Evolutionary conservation across 2,888 invertebrate genomes (phyloP).

Genomic region (Synanthedon andrenaeformis): DNA sequence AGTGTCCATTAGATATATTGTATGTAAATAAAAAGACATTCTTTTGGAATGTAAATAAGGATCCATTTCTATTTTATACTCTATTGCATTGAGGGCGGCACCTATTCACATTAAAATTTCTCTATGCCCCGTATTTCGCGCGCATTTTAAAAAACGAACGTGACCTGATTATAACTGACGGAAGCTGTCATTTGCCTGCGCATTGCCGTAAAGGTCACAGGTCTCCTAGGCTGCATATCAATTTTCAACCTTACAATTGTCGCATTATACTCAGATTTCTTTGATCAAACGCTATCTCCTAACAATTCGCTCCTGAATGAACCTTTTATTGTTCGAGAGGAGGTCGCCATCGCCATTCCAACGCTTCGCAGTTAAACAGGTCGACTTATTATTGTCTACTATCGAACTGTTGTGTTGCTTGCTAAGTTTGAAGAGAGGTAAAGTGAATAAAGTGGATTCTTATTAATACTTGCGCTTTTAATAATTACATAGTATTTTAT

Average conservation of each 20-base stretch:
- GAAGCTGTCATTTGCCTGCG: conserved; percentile 54
- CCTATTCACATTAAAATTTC: conserved; percentile 12
- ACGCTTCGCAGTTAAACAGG: conserved; percentile 34
- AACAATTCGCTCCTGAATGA: conserved; percentile 29
- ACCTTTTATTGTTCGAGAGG: conserved; percentile 42
- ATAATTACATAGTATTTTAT: no score
- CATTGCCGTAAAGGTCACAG: conserved; percentile 36
- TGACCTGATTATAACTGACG: conserved; percentile 64
- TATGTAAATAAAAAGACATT: no score
- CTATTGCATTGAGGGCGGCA: conserved; percentile 3
- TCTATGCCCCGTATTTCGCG: conserved; percentile 23
- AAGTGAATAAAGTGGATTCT: background rate
- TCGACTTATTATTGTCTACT: conserved; percentile 16
- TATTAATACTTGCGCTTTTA: no score
- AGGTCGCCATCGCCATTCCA: conserved; percentile 35
- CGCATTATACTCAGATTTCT: conserved; percentile 19
- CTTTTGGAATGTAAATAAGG: no score
- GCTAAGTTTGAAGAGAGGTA: background rate
- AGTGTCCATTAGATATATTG: no score
- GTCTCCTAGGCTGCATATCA: conserved; percentile 13
- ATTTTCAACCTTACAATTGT: conserved; percentile 13
- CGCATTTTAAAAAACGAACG: conserved; percentile 63
- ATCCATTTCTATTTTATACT: no score
- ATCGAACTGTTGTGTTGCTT: conserved; percentile 12
- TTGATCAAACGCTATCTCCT: conserved; percentile 8